Evolutionary conservation across 1,140 invertebrate species (phyloP).

Genomic region (Wasmannia auropunctata): DNA sequence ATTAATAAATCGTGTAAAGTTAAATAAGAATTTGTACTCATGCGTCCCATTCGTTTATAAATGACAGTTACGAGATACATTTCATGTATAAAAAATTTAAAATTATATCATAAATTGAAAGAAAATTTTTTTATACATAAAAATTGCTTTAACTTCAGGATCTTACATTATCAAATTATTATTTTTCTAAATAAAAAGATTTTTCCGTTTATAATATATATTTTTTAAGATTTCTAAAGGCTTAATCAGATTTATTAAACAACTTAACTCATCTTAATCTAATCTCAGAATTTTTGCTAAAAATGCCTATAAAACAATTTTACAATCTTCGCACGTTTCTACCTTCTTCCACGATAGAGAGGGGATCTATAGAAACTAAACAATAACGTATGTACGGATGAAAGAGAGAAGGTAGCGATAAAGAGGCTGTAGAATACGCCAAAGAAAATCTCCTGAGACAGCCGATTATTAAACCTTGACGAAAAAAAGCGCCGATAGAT

Average conservation of each 20-base stretch:
- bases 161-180: not conserved
- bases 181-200: not conserved
- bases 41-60: no score
- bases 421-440: constrained; percentile 7
- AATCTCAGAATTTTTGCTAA: not conserved
- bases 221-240: not conserved
- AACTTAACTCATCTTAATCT: not conserved
- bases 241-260: not conserved
- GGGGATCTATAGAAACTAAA: constrained; percentile 16
- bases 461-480: constrained; percentile 44
- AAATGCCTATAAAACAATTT: not conserved
- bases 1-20: no score
- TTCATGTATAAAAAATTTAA: not conserved
- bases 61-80: not conserved
- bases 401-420: constrained; percentile 6
- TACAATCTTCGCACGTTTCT: constrained; percentile 1
- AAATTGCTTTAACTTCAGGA: not conserved
- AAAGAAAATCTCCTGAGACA: constrained; percentile 37
- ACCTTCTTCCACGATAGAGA: not conserved
- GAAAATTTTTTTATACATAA: not conserved
- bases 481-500: constrained; percentile 39
- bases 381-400: constrained; percentile 18
- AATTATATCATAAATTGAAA: not conserved
- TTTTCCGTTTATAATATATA: not conserved
- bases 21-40: no score